A percentile compares a stretch with the other conserved stretches of the same genome.
Evolutionary conservation across 2,797 vertebrate genomes (phyloP).

Genomic region (Esox lucius): DNA sequence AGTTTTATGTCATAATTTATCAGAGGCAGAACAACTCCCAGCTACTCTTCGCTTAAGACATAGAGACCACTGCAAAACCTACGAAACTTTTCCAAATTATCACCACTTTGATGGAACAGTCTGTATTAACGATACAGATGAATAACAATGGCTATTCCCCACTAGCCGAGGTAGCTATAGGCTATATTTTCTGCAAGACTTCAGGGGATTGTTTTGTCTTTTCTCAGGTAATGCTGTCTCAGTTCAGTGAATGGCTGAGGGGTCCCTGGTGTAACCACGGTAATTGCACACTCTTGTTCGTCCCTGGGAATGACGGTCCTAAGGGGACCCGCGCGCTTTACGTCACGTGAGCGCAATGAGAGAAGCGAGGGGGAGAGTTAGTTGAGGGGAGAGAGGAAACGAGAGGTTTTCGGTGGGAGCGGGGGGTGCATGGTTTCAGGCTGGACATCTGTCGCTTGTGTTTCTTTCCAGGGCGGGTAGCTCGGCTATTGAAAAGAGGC

Average conservation of each 20-base stretch:
- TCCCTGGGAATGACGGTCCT: constrained; percentile 70
- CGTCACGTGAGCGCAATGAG: constrained; percentile 53
- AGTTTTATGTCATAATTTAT: too few relatives aligned
- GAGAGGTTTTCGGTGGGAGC: constrained; percentile 62
- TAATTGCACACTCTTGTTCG: constrained; percentile 73
- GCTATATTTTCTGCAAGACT: constrained; percentile 30
- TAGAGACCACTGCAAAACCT: too few relatives aligned
- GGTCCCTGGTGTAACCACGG: constrained; percentile 71
- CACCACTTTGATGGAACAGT: background rate
- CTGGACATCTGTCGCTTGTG: constrained; percentile 87
- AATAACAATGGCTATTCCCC: constrained; percentile 14
- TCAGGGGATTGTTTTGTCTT: constrained; percentile 39
- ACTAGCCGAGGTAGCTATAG: constrained; percentile 18
- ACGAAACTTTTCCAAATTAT: background rate
- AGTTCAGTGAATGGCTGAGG: constrained; percentile 46
- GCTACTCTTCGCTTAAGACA: too few relatives aligned
- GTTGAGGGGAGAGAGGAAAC: constrained; percentile 52
- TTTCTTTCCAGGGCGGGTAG: constrained; percentile 66
- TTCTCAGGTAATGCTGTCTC: constrained; percentile 57
- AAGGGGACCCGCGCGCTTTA: constrained; percentile 37
- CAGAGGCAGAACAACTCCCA: too few relatives aligned
- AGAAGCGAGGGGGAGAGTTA: constrained; percentile 36
- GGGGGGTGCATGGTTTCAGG: constrained; percentile 71
- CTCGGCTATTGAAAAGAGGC: constrained; percentile 80
- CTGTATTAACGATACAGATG: background rate